Base-by-base conservation (phyloP, 64 coral and sea anemone genomes). In the Acropora tenuis region DNA sequence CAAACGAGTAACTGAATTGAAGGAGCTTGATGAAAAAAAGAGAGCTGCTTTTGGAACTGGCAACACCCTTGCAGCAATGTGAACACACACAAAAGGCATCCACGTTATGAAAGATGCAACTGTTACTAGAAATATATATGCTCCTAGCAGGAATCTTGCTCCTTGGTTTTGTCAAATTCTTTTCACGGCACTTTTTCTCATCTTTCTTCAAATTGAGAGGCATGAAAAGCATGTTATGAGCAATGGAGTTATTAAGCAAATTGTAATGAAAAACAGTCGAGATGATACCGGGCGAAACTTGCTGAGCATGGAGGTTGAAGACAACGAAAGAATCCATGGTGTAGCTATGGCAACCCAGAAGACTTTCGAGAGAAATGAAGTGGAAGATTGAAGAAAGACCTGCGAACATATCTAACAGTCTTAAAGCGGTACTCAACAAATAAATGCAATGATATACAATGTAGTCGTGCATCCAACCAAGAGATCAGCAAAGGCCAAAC, bases 311-410 rank as follows among this genome's bases (percentile, higher is more conserved):
- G 44, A 47, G 19, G 76, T 48, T 0, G 76, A 78, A 30, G 76
- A 44, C 15, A 78, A 3, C 3, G 76, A 48, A 1, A 47, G 43
- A 1, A 78, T 47, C 76, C 76, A 78, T 6, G 76, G 76, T 8
- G 5, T 12, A 48, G 18, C 47, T 61, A 76, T 57, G 44, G 52
- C 86, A 57, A 88, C 47, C 55, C 43, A 43, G 8, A 77, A 88
- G 42, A 10, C 41, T 7, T 49, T 8, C 13, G 2, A 88, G 73
- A 10, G 86, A 88, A 45, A 88, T 88, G 4, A 88, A 76, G 15
- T 49, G 50, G 6, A 88, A 88, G 20, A 88, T 40, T 1, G 86
- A 88, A 0, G 73, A 42, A 49, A 88, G 53, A 5, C 44, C 69
- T 41, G 86, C 45, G 52, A 60, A 18, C 43, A 88, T 76, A 43